A percentile compares a stretch with the other conserved stretches of the same genome.
Conservation (phyloP, 2,113 vertebrate species). For the Rafetus swinhoei region DNA sequence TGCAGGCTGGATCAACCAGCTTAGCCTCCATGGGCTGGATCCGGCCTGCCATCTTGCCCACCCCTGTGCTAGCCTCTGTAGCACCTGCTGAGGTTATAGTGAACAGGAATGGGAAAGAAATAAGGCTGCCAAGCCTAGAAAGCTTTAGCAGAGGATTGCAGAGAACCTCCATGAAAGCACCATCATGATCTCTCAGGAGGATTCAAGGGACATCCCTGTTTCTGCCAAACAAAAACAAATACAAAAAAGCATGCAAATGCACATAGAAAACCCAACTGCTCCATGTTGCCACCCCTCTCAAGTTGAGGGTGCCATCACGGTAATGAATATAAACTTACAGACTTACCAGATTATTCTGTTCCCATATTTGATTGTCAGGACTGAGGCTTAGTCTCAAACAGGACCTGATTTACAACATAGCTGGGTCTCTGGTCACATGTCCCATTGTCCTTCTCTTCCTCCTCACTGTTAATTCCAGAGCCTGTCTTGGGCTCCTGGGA, state of each 20-base stretch:
- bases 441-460: not conserved
- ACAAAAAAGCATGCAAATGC: no score
- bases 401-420: not conserved
- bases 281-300: not conserved
- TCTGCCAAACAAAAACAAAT: no score
- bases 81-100: not conserved
- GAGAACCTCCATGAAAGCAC: not conserved
- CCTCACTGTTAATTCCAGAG: not conserved
- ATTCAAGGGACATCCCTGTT: not conserved
- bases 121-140: not conserved
- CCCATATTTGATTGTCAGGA: not conserved
- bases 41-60: not conserved
- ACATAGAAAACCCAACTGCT: not conserved
- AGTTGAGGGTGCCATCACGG: not conserved
- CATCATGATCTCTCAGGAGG: not conserved
- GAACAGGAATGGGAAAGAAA: not conserved
- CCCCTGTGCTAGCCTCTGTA: not conserved
- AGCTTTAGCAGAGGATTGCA: not conserved
- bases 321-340: not conserved
- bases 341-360: not conserved
- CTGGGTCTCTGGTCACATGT: not conserved
- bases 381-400: not conserved
- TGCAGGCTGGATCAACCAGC: no score
- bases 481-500: not conserved
- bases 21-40: no score